These are phyloP conservation scores for Gobionotothen gibberifrons DNA, from an alignment of 2,797 vertebrate species.

Conservation along the genomic window DNA sequence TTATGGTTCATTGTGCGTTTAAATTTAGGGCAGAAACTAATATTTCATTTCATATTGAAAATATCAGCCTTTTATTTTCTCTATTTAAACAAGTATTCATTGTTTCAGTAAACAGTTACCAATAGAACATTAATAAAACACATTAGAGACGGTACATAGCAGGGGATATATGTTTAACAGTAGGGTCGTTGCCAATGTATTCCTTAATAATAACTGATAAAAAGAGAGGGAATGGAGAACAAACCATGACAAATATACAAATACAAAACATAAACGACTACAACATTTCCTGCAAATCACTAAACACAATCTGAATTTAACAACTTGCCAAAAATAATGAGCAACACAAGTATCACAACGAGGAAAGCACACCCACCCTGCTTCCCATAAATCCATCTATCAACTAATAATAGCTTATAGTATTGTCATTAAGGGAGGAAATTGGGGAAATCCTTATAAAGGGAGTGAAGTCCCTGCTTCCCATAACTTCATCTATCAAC, in stretches of 20 bases:
- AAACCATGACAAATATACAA: neutral
- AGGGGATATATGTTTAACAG: neutral
- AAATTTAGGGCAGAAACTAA: neutral
- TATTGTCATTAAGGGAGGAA: constrained; percentile 44
- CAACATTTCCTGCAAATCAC: too few species aligned
- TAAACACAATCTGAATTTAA: neutral
- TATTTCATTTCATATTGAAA: too few species aligned
- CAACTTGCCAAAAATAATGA: constrained; percentile 5
- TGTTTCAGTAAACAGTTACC: too few species aligned
- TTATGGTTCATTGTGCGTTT: neutral
- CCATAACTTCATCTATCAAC: constrained; percentile 3
- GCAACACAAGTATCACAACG: constrained; percentile 9
- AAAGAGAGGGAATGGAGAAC: neutral
- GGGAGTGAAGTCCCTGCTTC: constrained; percentile 64
- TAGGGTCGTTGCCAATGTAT: neutral
- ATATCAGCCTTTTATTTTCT: too few species aligned
- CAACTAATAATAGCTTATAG: constrained; percentile 39
- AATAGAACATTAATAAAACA: neutral
- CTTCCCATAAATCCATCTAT: constrained; percentile 34
- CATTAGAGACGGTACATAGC: neutral
- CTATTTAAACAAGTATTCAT: too few species aligned
- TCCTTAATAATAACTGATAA: neutral
- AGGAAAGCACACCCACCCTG: constrained; percentile 17
- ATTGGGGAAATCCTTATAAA: constrained; percentile 26
- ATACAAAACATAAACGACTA: neutral